These are phyloP conservation scores for Phaedon cochleariae DNA, from an alignment of 2,888 invertebrate genomes.

Conservation along the genomic window DNA sequence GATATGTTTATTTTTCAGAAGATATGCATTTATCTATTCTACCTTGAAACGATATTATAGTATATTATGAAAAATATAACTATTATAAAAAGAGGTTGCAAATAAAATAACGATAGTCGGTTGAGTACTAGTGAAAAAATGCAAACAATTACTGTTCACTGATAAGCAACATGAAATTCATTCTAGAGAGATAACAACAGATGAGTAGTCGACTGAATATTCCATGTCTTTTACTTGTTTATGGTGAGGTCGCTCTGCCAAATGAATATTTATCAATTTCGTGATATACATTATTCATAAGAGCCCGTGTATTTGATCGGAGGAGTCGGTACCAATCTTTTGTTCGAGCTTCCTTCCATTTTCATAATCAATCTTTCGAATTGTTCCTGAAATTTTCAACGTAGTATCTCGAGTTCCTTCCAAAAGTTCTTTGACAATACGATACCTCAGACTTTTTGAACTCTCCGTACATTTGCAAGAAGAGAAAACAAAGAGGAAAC, in stretches of 20 bases:
- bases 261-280: constrained; percentile 18
- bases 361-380: too few species aligned
- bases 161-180: not conserved
- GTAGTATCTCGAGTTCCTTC: too few species aligned
- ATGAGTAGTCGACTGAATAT: not conserved
- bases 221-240: not conserved
- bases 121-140: not conserved
- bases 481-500: too few species aligned
- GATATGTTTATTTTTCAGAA: too few species aligned
- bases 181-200: not conserved
- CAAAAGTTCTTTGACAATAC: too few species aligned
- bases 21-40: not conserved
- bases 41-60: not conserved
- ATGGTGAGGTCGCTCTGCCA: constrained; percentile 12
- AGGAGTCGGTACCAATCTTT: not conserved
- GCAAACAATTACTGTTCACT: not conserved
- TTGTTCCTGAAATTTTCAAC: too few species aligned
- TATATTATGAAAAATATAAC: too few species aligned
- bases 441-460: too few species aligned
- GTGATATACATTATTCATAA: constrained; percentile 12
- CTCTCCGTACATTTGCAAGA: too few species aligned
- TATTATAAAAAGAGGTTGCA: not conserved
- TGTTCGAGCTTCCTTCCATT: not conserved
- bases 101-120: not conserved
- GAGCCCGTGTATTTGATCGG: not conserved